Evolutionary conservation across 2,797 vertebrate species (phyloP).

Genomic region (Alectoris magna): DNA sequence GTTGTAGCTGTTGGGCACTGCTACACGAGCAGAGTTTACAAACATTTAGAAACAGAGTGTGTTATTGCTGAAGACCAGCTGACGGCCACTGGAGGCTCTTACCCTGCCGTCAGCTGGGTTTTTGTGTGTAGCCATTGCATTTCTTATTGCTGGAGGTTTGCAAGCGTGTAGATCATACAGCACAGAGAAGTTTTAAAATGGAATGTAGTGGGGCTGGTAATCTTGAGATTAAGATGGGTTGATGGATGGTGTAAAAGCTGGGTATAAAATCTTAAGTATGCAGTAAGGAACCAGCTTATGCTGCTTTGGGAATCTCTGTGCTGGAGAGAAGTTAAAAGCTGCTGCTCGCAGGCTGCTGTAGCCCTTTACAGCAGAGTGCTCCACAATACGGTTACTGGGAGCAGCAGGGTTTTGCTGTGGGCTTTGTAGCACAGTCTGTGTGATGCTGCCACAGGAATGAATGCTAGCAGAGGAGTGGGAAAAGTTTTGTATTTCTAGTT

Average conservation of each 20-base stretch:
- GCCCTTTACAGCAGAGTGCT: not conserved
- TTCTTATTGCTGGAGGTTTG: slow-evolving; percentile 1
- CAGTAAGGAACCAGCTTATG: not conserved
- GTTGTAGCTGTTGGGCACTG: not conserved
- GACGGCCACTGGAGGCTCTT: not conserved
- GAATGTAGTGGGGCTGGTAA: not conserved
- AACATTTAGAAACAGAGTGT: not conserved
- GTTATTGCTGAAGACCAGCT: not conserved
- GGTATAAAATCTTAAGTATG: not conserved
- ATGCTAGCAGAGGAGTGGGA: not conserved
- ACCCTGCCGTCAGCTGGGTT: not conserved
- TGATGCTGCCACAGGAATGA: too few relatives aligned
- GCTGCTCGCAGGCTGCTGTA: not conserved
- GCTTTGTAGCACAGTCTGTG: not conserved
- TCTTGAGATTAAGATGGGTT: not conserved
- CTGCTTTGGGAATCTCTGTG: not conserved
- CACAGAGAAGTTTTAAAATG: slow-evolving; percentile 1
- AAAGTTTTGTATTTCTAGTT: not conserved
- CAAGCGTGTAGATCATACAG: not conserved
- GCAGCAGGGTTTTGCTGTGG: not conserved
- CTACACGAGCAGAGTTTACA: not conserved
- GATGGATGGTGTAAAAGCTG: not conserved
- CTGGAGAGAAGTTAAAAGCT: not conserved
- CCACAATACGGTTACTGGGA: not conserved
- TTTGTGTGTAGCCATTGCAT: not conserved